Evolutionary conservation across 2,888 invertebrate genomes (phyloP), one percentile per base, ranked within the genome.

Genomic region (Eupithecia abbreviata): DNA sequence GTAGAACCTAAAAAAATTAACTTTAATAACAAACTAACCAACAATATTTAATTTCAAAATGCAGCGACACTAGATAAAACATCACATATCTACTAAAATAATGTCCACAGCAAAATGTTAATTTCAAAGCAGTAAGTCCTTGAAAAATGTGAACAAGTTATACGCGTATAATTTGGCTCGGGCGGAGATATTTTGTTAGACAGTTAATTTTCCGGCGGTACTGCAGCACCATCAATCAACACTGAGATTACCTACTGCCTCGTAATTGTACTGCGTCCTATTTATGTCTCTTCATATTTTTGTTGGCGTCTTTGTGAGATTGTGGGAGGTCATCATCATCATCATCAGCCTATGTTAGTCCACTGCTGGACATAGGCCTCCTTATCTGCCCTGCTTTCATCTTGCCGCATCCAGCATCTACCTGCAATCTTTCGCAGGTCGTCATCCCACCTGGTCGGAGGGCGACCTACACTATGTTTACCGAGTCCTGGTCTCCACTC

Each of bases 171-270:
- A 77, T 78, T 77, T 76, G 69, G 72, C 72, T 55, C 45, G 45
- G 9, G 47, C 62, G 65, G 30, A 69, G 79, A 79, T 81, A 81
- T 82, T 83, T 62, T 78, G 82, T 83, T 83, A 83, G 85, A 85
- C 86, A 85, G 86, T 86, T 88, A 87, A 88, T 88, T 86, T 85
- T 79, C 82, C 81, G 75, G 82, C 80, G 84, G 77, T 81, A 84
- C 80, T 85, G 87, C 85, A 84, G 82, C 74, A 77, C 84, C 87
- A 88, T 88, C 86, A 86, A 87, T 88, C 89, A 88, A 79, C 81
- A 72, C 81, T 76, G 82, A 84, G 84, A 87, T 87, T 86, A 86
- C 84, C 72, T 77, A 77, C 80, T 74, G 41, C 72, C 67, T 42
- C 47, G 67, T 75, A 67, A 77, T 72, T 74, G 72, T 71, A 72